phyloP scores from a whole-genome alignment of 1,140 invertebrate species.

The Oryzaephilus surinamensis region DNA sequence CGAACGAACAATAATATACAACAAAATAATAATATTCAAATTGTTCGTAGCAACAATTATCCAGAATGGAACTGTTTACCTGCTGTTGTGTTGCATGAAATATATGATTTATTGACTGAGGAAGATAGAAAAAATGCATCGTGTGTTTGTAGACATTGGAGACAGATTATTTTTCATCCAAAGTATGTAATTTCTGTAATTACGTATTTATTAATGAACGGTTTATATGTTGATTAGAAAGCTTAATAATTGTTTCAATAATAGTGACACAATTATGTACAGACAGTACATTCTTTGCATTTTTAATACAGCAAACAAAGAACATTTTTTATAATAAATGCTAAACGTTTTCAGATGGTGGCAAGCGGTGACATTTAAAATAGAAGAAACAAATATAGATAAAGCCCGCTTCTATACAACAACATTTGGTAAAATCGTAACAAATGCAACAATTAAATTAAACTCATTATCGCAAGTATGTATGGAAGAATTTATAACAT shows the following conservation, averaged over 20 bases:
- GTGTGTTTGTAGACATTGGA: slow-evolving; percentile 31
- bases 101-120: slow-evolving; percentile 26
- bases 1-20: no score
- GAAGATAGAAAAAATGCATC: slow-evolving; percentile 32
- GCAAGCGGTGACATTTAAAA: slow-evolving; percentile 24
- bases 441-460: slow-evolving; percentile 25
- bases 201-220: not conserved
- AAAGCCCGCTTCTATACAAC: slow-evolving; percentile 20
- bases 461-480: slow-evolving; percentile 26
- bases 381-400: slow-evolving; percentile 19
- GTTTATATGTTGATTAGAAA: not conserved
- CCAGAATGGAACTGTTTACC: slow-evolving; percentile 33
- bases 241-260: no score
- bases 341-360: slow-evolving; percentile 28
- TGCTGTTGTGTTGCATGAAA: slow-evolving; percentile 28
- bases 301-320: no score
- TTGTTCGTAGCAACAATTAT: no score
- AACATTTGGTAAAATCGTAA: slow-evolving; percentile 25
- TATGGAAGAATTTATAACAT: slow-evolving; percentile 27
- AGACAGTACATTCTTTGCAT: no score
- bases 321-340: no score
- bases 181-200: slow-evolving; percentile 22
- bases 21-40: no score
- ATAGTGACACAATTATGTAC: no score
- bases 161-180: slow-evolving; percentile 31